Conservation (phyloP, 2,797 vertebrate species). For the Eulemur coronatus region DNA sequence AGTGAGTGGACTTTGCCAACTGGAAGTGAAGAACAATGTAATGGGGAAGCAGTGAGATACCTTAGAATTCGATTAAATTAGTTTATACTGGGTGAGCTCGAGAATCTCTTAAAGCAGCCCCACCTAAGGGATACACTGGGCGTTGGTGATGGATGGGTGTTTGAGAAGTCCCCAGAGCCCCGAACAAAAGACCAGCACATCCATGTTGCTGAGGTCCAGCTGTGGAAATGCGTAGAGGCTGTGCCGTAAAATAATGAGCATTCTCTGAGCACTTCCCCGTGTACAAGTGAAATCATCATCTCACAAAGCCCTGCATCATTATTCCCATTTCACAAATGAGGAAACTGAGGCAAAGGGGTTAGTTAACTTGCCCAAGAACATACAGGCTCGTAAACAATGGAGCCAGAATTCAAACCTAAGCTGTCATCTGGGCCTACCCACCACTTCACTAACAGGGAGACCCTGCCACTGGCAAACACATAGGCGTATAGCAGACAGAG, state of each 20-base stretch:
- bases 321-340: not conserved
- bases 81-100: not conserved
- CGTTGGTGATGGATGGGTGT: not conserved
- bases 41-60: not conserved
- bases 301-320: not conserved
- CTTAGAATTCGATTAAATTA: not conserved
- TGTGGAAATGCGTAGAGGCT: not conserved
- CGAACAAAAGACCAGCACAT: not conserved
- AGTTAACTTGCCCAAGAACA: not conserved
- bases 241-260: not conserved
- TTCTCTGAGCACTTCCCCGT: not conserved
- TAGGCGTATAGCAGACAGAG: not conserved
- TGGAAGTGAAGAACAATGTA: not conserved
- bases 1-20: not conserved
- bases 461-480: not conserved
- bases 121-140: not conserved
- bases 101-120: not conserved
- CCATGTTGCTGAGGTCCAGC: not conserved
- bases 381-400: not conserved
- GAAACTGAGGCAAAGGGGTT: conserved; percentile 3
- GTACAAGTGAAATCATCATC: not conserved
- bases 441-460: not conserved
- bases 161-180: not conserved
- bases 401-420: not conserved
- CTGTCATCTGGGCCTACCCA: not conserved